Conservation (phyloP, 2,113 vertebrate genomes). For the Tiliqua scincoides region DNA sequence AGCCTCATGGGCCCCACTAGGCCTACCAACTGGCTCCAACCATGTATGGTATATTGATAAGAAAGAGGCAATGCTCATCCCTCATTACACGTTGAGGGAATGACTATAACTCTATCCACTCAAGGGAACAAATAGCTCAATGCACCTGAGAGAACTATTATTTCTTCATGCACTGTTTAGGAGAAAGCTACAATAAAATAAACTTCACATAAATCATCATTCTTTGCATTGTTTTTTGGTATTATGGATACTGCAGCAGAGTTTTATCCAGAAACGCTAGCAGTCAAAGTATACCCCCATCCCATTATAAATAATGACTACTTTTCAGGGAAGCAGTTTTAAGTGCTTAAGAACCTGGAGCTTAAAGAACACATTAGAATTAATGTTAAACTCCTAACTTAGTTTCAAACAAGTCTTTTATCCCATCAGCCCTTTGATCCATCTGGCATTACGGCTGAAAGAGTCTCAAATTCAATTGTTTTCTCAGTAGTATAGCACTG, state of each 20-base stretch:
- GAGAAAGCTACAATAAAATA: too few relatives aligned
- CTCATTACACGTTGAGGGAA: too few relatives aligned
- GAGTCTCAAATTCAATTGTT: conserved; percentile 39
- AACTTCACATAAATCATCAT: not conserved
- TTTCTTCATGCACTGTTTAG: too few relatives aligned
- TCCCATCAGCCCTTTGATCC: conserved; percentile 34
- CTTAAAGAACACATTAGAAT: not conserved
- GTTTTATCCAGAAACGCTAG: not conserved
- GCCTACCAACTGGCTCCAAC: too few relatives aligned
- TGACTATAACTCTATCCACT: too few relatives aligned
- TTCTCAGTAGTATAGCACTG: conserved; percentile 32
- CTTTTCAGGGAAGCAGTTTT: not conserved
- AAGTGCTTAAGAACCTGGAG: not conserved
- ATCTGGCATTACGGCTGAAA: conserved; percentile 1
- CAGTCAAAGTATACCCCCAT: too few relatives aligned
- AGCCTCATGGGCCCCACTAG: too few relatives aligned
- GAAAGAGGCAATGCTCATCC: too few relatives aligned
- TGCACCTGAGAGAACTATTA: too few relatives aligned
- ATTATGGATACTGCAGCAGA: conserved; percentile 7
- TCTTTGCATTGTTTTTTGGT: not conserved
- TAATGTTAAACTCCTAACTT: conserved; percentile 1
- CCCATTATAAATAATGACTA: not conserved
- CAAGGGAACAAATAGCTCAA: too few relatives aligned
- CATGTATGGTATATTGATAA: too few relatives aligned
- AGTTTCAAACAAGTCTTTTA: not conserved